Conservation (phyloP, 2,797 vertebrate species). For the Pyrocephalus nanus region DNA sequence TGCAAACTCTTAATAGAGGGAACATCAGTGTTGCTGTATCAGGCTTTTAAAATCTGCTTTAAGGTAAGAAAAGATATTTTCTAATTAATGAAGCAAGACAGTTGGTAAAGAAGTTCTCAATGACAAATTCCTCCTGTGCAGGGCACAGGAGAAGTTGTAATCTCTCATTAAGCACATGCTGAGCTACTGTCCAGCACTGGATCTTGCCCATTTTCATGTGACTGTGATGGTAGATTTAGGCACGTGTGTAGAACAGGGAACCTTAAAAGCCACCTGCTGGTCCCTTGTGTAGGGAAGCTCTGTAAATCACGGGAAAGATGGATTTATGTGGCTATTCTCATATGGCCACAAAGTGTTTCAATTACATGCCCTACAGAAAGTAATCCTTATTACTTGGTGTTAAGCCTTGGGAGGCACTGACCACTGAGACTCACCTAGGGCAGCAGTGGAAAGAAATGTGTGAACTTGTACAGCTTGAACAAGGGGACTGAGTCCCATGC, state of each 20-base stretch:
- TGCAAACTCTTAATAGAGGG: background rate
- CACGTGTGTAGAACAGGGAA: background rate
- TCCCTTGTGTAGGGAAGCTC: background rate
- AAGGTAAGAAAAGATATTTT: background rate
- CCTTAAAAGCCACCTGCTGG: background rate
- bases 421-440: background rate
- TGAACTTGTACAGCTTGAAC: background rate
- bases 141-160: background rate
- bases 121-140: background rate
- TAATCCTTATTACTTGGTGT: background rate
- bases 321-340: background rate
- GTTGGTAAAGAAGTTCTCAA: background rate
- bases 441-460: background rate
- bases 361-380: background rate
- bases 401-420: background rate
- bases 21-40: background rate
- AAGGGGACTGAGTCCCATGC: background rate
- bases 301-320: background rate
- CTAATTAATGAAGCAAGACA: background rate
- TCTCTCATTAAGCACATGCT: background rate
- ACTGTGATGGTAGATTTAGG: background rate
- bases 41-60: background rate
- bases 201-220: background rate
- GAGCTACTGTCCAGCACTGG: background rate
- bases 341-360: background rate